phyloP scores from a whole-genome alignment of 2,113 vertebrate genomes.

The Isurus oxyrinchus region DNA sequence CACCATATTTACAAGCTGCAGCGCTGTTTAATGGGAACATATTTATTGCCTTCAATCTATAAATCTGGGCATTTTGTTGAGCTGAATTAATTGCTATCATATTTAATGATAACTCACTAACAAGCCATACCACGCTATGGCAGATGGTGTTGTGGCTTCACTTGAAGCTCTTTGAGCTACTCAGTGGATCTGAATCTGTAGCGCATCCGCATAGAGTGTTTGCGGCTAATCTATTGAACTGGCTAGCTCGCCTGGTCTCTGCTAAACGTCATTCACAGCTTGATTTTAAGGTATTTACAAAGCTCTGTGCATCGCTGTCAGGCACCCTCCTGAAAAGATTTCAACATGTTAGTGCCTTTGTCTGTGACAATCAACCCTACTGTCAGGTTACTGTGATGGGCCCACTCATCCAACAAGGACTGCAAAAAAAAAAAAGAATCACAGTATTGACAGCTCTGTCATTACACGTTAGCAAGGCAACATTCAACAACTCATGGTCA shows the following conservation, averaged over 20 bases:
- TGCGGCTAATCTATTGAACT: background rate
- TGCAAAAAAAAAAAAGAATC: background rate
- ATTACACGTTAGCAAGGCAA: background rate
- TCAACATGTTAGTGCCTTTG: background rate
- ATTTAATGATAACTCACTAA: background rate
- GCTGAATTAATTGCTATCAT: background rate
- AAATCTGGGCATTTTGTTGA: background rate
- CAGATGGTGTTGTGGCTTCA: background rate
- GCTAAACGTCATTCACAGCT: background rate
- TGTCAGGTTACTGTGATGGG: conserved; percentile 11
- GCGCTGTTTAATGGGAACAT: background rate
- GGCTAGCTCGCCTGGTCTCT: background rate
- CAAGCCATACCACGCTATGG: background rate
- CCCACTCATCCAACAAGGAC: background rate
- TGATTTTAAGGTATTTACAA: background rate
- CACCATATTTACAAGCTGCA: background rate
- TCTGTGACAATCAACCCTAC: background rate
- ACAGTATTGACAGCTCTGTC: conserved; percentile 4
- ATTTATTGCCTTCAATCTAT: background rate
- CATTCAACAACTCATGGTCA: background rate
- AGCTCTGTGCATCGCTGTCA: background rate
- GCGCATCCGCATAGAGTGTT: background rate
- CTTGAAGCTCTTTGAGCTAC: background rate
- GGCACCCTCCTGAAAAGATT: background rate
- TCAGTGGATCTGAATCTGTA: background rate